A percentile compares a stretch with the other conserved stretches of the same genome.
These are phyloP conservation scores for Synanthedon myopaeformis DNA, from an alignment of 2,888 invertebrate species.

Conservation along the genomic window DNA sequence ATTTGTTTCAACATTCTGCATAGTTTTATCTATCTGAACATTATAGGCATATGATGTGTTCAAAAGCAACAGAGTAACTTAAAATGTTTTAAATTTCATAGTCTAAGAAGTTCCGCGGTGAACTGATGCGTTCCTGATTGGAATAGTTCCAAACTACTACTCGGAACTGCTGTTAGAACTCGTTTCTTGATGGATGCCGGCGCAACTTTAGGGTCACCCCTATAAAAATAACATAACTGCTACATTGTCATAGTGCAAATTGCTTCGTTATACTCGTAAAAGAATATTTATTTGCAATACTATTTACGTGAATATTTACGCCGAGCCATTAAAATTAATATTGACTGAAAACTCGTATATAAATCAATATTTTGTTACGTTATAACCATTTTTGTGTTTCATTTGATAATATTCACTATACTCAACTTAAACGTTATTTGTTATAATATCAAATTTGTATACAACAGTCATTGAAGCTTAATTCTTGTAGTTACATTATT, in stretches of 20 bases:
- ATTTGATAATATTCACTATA: neutral
- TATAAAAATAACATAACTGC: slow-evolving; percentile 8
- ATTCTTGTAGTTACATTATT: too few relatives aligned
- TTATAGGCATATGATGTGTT: neutral
- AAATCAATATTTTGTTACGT: too few relatives aligned
- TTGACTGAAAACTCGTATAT: too few relatives aligned
- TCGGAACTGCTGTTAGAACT: slow-evolving; percentile 8
- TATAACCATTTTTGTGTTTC: too few relatives aligned
- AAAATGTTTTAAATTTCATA: neutral
- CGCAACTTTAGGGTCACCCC: slow-evolving; percentile 6
- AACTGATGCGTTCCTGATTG: slow-evolving; percentile 11
- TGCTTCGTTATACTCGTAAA: slow-evolving; percentile 3
- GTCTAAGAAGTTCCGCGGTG: slow-evolving; percentile 1
- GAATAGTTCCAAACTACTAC: slow-evolving; percentile 11
- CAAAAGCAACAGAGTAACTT: neutral
- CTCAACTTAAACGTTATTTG: neutral
- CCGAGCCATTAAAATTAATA: too few relatives aligned
- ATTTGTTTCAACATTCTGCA: too few relatives aligned
- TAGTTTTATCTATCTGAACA: too few relatives aligned
- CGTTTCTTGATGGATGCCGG: slow-evolving; percentile 7
- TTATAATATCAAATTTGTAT: too few relatives aligned
- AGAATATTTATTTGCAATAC: neutral
- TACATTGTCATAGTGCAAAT: slow-evolving; percentile 1
- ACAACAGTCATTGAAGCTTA: too few relatives aligned
- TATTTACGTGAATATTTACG: neutral